Evolutionary conservation across 2,797 vertebrate genomes (phyloP), one percentile per base, ranked within the genome.

Genomic region (Heterohyrax brucei): DNA sequence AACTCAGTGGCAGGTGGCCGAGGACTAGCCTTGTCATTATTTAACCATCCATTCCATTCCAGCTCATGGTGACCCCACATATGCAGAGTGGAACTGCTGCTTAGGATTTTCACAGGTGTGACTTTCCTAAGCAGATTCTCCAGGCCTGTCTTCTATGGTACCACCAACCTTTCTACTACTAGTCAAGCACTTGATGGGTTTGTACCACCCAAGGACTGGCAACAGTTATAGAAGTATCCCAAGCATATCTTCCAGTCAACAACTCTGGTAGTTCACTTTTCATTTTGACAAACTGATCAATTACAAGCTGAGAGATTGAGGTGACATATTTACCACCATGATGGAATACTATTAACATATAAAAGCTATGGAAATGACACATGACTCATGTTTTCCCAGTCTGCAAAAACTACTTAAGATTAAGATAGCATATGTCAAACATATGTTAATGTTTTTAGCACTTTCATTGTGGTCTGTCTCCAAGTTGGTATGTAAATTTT

Each of bases 191-290:
- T 56, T 56, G 18, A 56, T 39, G 53, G 13, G 18, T 61, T 61
- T 61, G 19, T 5, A 61, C 21, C 59, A 22, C 59, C 59, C 21
- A 66, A 12, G 28, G 3, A 30, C 28, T 28, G 4, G 30, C 30
- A n/a, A 14, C 16, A 73, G 30, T 28, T 77, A 39, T 26, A 30
- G 44, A 76, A 46, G 10, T 81, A 59, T 16, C 9, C 59, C 44
- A 76, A 19, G 16, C 16, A 1, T 26, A n/a, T 61, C 19, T 86
- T 73, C 10, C 22, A 93, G 30, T 97, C 92, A 92, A 62, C 19
- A 96, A 80, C 90, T 94, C 87, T 80, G 85, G 96, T 97, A 94
- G 96, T 95, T 97, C 97, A 97, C 97, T 97, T 98, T 97, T 92
- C 86, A 93, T 96, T 86, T 97, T 95, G 79, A 92, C 64, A 92